These are phyloP conservation scores for Mugil cephalus DNA, from an alignment of 2,113 vertebrate species.

Conservation along the genomic window DNA sequence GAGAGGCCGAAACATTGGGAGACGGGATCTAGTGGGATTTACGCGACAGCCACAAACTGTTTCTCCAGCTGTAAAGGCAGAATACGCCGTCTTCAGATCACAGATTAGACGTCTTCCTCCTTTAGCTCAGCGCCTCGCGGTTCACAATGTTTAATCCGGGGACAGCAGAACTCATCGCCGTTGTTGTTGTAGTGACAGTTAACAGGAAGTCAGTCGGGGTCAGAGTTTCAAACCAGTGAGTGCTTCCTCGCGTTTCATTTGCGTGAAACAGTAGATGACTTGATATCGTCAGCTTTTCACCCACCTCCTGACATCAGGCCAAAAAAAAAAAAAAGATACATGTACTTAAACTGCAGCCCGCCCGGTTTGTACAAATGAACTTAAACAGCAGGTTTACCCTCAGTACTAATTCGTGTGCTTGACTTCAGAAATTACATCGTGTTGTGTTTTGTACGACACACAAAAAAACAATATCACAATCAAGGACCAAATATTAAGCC, in stretches of 20 bases:
- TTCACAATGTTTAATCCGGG: neutral
- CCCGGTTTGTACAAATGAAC: too few relatives aligned
- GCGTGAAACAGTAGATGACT: neutral
- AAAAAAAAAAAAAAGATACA: neutral
- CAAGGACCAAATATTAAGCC: constrained; percentile 6
- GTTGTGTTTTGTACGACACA: constrained; percentile 17
- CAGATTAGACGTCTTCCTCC: neutral
- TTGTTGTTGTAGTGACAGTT: neutral
- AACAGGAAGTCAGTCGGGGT: constrained; percentile 1
- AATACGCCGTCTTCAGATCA: constrained; percentile 11
- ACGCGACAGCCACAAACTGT: constrained; percentile 22
- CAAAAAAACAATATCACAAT: neutral
- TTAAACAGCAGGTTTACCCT: constrained; percentile 20
- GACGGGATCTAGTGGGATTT: constrained; percentile 20
- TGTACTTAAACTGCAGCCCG: too few relatives aligned
- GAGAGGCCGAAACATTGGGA: constrained; percentile 12
- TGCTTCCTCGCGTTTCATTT: neutral
- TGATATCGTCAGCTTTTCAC: neutral
- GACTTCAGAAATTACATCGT: neutral
- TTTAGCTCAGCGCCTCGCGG: neutral
- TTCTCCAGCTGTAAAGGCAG: constrained; percentile 15
- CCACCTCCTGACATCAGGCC: constrained; percentile 1
- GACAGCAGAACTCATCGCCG: neutral
- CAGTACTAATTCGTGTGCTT: constrained; percentile 30
- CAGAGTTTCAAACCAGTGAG: constrained; percentile 2